Evolutionary conservation across 2,113 vertebrate species (phyloP).

Genomic region (Neolamprologus kungweensis): DNA sequence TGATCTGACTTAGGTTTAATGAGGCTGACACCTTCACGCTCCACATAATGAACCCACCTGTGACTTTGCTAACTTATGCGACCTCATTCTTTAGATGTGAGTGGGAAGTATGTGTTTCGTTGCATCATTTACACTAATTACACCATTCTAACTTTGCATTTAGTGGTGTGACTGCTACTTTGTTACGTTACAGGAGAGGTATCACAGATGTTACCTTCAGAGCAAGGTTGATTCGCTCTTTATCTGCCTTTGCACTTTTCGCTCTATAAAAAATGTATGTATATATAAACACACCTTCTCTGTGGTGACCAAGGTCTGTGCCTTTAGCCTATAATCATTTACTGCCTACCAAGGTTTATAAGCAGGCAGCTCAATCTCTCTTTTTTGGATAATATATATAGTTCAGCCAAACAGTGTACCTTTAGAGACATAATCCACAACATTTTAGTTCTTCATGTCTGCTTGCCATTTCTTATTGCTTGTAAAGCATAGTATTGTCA

Average conservation of each 20-base stretch:
- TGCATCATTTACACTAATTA: not conserved
- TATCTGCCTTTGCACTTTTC: not conserved
- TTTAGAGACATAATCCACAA: not conserved
- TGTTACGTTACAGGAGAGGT: not conserved
- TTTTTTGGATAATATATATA: not conserved
- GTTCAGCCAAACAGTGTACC: not conserved
- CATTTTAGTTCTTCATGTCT: not conserved
- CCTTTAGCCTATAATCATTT: not conserved
- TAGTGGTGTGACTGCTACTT: not conserved
- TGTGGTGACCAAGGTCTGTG: not conserved
- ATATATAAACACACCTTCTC: not conserved
- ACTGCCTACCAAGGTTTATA: not conserved
- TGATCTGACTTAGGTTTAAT: conserved; percentile 42
- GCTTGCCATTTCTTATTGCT: not conserved
- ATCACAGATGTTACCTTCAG: not conserved
- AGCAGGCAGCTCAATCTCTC: not conserved
- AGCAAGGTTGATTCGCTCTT: not conserved
- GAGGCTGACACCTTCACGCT: conserved; percentile 41
- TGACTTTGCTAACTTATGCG: conserved; percentile 28
- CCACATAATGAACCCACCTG: conserved; percentile 54
- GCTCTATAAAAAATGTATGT: not conserved
- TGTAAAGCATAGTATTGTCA: not conserved
- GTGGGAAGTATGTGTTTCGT: not conserved
- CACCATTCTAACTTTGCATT: not conserved
- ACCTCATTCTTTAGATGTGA: not conserved